Percentiles rank a stretch among this genome's conserved stretches.
phyloP scores from a whole-genome alignment of 1,140 invertebrate species.

The Acyrthosiphon pisum region DNA sequence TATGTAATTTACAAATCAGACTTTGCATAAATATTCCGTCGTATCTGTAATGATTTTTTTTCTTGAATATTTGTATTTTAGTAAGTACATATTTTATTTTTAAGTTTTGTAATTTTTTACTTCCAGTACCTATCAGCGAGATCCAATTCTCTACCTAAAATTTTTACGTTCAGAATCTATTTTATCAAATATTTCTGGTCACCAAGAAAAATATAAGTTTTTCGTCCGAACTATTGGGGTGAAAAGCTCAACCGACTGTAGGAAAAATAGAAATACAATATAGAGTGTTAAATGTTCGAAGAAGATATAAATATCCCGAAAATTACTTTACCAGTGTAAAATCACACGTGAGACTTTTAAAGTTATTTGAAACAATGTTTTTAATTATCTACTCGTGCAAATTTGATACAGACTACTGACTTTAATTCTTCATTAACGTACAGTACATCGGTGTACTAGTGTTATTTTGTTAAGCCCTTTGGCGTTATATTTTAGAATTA shows the following conservation, averaged over 20 bases:
- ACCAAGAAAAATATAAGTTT: not conserved
- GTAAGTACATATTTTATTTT: too few species aligned
- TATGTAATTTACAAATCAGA: too few species aligned
- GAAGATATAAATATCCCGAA: not conserved
- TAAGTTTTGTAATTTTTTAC: too few species aligned
- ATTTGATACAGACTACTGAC: not conserved
- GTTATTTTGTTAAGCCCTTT: not conserved
- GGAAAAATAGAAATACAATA: not conserved
- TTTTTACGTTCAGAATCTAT: not conserved
- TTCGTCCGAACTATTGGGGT: not conserved
- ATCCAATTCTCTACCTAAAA: too few species aligned
- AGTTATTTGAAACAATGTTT: not conserved
- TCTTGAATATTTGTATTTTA: too few species aligned
- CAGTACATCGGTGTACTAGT: not conserved
- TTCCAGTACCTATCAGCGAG: too few species aligned
- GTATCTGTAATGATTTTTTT: too few species aligned
- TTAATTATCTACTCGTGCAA: not conserved
- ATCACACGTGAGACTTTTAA: not conserved
- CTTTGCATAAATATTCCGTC: too few species aligned
- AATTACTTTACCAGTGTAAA: not conserved
- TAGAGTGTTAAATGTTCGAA: not conserved
- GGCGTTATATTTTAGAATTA: not conserved
- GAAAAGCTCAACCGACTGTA: constrained; percentile 20
- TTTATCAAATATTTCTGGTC: not conserved
- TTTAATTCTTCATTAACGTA: not conserved